Evolutionary conservation across 2,888 invertebrate genomes (phyloP).

Genomic region (Creontiades dilutus): DNA sequence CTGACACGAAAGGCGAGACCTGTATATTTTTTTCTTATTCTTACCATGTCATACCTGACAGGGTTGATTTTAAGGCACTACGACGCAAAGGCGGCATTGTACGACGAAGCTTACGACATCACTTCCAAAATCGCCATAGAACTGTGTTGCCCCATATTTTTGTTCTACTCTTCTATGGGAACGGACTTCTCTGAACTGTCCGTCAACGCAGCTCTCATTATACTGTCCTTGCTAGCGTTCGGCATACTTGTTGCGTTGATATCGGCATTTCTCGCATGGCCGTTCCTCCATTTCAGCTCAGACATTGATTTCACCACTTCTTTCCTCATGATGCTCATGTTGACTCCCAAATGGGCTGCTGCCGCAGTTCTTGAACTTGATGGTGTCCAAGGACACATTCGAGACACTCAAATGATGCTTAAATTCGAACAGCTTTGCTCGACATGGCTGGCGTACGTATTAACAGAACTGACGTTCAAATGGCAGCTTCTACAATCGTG

Average conservation of each 20-base stretch:
- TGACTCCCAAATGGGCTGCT: constrained; percentile 45
- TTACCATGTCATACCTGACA: neutral
- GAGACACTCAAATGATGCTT: constrained; percentile 46
- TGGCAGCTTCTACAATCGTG: neutral
- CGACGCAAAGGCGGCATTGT: neutral
- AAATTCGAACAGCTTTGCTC: constrained; percentile 62
- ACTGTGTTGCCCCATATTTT: constrained; percentile 19
- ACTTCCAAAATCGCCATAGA: neutral
- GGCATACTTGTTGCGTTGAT: neutral
- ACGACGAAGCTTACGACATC: constrained; percentile 16
- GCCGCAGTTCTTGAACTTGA: constrained; percentile 23
- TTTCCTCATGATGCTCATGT: constrained; percentile 21
- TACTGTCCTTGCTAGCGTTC: constrained; percentile 5
- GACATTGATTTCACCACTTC: constrained; percentile 18
- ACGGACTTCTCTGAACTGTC: constrained; percentile 52
- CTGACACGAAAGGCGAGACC: neutral
- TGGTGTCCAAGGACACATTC: constrained; percentile 58
- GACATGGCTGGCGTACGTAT: constrained; percentile 38
- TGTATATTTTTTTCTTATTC: constrained; percentile 20
- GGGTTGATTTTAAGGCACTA: neutral
- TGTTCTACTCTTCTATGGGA: constrained; percentile 53
- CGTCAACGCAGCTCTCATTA: neutral
- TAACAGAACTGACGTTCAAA: constrained; percentile 30
- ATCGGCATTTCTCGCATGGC: constrained; percentile 36
- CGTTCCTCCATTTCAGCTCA: constrained; percentile 43